Base-by-base conservation (phyloP, 2,888 invertebrate species). In the Physocephala rufipes region DNA sequence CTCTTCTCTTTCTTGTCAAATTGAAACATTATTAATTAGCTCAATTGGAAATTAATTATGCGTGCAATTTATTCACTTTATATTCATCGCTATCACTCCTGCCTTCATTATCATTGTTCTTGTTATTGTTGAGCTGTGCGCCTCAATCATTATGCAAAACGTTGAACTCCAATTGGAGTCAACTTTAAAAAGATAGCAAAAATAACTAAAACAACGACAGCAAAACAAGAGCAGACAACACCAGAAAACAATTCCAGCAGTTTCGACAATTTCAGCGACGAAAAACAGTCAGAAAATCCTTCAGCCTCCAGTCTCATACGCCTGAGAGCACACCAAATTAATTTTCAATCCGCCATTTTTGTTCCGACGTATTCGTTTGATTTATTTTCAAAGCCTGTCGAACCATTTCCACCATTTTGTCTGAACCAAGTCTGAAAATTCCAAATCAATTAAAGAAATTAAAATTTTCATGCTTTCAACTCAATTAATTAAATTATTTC, bases 21-120 rank as follows among this genome's bases (percentile, higher is more conserved):
- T 15, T 59, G 66, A 67, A 65, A 64, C 62, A 73, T 75, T 78
- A 77, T 77, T 82, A 82, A 83, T 82, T 82, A 82, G 77, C 79
- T 77, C 80, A 82, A 82, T 82, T 81, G 81, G 76, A 80, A 81
- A 81, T 81, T 82, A 82, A 82, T 82, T 82, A 82, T 80, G 79
- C 81, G 79, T 80, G 77, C 79, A 82, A 81, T 83, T 81, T 82
- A 79, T 26, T 49, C 79, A 68, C 62, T 68, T 36, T 61, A 7
- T 53, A 12, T n/a, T 19, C 9, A 12, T 53, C n/a, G 19, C 12
- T 12, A 53, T n/a, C 21, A 21, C 21, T 53, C n/a, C n/a, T 30
- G 28, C 15, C 21, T 47, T 67, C 16, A n/a, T 58, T 45, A 5
- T 51, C 19, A 21, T 53, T 66, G 26, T 15, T 43, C 5, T 12